Base-by-base conservation (phyloP, 1,140 invertebrate species). In the Rhagoletis pomonella region DNA sequence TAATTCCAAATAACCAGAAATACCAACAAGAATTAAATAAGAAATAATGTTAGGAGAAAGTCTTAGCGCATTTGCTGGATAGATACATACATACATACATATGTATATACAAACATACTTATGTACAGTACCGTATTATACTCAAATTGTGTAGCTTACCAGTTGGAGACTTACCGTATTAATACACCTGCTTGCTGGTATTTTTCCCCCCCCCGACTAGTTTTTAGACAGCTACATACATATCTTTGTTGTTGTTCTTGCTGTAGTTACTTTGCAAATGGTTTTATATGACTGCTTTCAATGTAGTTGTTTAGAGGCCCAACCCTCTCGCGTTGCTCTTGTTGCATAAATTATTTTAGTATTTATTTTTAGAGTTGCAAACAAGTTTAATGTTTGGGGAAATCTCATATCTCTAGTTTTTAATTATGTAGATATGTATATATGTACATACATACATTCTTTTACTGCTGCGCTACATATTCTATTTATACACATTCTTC, bases 291-390 rank as follows among this genome's bases (percentile, higher is more conserved):
- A 73, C 17, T 73, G 12, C 29, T 73, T 47, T 12, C 39, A 17
- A 29, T 73, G 67, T 44, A 73, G 39, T 73, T 42, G 67, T 73
- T 73, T 17, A 73, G 39, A 73, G 39, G 17, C 7, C 1, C 64
- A 67, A 55, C 9, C 19, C 29, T 67, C 64, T 67, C 64, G 42
- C 67, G 39, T 14, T 14, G 39, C 12, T 73, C 12, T 73, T 73
- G 42, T 73, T 73, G 67, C 67, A 73, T 73, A 73, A 73, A 73
- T 47, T 73, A 47, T 42, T 44, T 73, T 73, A 42, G 14, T 14
- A 47, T 73, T 73, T 73, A 73, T 73, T 44, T 73, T 73, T 73
- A 73, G 67, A 73, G 67, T 73, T 73, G 17, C 42, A 44, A 73
- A 14, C 42, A 47, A 12, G 42, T 73, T 42, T 10, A 17, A 17